A percentile compares a stretch with the other conserved stretches of the same genome.
Evolutionary conservation across 1,140 invertebrate genomes (phyloP).

Genomic region (Drosophila melanica): DNA sequence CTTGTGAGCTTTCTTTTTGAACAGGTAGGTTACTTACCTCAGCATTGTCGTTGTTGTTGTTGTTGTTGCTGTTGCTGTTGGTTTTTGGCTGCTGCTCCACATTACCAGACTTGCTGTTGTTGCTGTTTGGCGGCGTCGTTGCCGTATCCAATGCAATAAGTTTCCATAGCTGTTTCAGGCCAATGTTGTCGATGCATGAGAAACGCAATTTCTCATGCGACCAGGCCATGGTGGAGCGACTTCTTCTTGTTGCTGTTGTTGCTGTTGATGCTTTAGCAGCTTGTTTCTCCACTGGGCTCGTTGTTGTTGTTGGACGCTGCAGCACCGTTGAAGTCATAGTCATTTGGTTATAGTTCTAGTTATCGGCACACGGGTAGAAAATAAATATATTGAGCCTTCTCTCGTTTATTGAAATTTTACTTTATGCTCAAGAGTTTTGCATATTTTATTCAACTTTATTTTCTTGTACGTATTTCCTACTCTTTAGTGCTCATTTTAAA

Average conservation of each 20-base stretch:
- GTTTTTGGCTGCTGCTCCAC: slow-evolving; percentile 28
- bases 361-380: slow-evolving; percentile 15
- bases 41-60: slow-evolving; percentile 47
- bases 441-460: slow-evolving; percentile 45
- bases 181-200: slow-evolving; percentile 82
- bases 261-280: slow-evolving; percentile 38
- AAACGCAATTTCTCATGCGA: slow-evolving; percentile 82
- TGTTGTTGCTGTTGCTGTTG: slow-evolving; percentile 50
- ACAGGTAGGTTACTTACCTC: slow-evolving; percentile 62
- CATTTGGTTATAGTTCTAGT: slow-evolving; percentile 53
- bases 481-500: slow-evolving; percentile 24
- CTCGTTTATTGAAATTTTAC: slow-evolving; percentile 26
- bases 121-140: slow-evolving; percentile 30
- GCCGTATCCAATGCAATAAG: slow-evolving; percentile 79
- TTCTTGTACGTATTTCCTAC: slow-evolving; percentile 45
- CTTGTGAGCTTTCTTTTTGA: slow-evolving; percentile 57
- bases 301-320: slow-evolving; percentile 65
- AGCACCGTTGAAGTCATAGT: slow-evolving; percentile 83
- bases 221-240: slow-evolving; percentile 75
- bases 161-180: slow-evolving; percentile 80
- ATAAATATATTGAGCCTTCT: slow-evolving; percentile 1
- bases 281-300: slow-evolving; percentile 46
- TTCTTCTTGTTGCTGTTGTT: slow-evolving; percentile 43
- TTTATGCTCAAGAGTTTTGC: slow-evolving; percentile 64
- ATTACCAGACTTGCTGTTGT: slow-evolving; percentile 48